Evolutionary conservation across 2,888 invertebrate species (phyloP).

Genomic region (Campoplex nolae): DNA sequence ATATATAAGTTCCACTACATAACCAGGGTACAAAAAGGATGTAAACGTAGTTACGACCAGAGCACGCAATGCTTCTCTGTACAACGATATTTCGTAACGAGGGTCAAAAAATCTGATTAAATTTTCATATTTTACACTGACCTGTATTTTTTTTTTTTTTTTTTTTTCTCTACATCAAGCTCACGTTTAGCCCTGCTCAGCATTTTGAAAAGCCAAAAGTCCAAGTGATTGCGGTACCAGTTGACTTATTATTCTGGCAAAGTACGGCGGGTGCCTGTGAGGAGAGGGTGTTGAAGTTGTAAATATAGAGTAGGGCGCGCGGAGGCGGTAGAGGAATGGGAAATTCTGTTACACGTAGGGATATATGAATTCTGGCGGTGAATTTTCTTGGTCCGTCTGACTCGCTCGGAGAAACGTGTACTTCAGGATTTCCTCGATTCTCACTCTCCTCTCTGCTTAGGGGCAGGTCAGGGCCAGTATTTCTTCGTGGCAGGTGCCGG

Average conservation of each 20-base stretch:
- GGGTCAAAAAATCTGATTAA: not conserved
- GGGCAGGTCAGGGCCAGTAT: constrained; percentile 62
- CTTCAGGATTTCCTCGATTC: constrained; percentile 18
- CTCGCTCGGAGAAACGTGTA: constrained; percentile 32
- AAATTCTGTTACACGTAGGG: constrained; percentile 31
- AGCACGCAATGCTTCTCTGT: not conserved
- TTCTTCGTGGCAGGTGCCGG: constrained; percentile 63
- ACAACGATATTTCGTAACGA: constrained; percentile 3
- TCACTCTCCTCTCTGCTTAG: constrained; percentile 25
- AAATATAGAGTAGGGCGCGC: constrained; percentile 23
- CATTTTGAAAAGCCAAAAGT: not conserved
- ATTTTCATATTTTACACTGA: not conserved
- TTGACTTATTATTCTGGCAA: constrained; percentile 26
- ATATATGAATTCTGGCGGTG: constrained; percentile 38
- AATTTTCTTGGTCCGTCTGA: constrained; percentile 26
- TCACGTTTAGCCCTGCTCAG: not conserved
- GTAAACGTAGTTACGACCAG: constrained; percentile 12
- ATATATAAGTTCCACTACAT: constrained; percentile 2
- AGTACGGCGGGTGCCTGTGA: not conserved
- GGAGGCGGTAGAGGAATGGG: constrained; percentile 4
- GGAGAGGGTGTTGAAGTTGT: constrained; percentile 3
- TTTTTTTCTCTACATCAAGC: not conserved
- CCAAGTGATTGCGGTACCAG: not conserved
- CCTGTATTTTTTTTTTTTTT: not conserved
- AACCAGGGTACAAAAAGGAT: constrained; percentile 24